Evolutionary conservation across 2,797 vertebrate genomes (phyloP), one percentile per base, ranked within the genome.

Genomic region (Sebastes goodei): DNA sequence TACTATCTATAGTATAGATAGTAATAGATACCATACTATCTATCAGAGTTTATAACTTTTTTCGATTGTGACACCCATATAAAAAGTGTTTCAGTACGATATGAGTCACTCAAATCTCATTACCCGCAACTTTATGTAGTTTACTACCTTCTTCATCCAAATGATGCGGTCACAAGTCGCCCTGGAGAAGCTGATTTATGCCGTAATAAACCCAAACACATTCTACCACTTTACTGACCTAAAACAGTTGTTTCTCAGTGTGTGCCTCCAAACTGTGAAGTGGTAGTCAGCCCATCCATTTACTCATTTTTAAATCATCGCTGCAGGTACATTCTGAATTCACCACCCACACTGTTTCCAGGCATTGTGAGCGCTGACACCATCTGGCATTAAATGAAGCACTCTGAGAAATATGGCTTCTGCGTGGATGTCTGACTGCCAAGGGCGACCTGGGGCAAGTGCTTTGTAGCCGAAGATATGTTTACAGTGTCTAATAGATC

Each of bases 311-410:
- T 20, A 80, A 84, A 80, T 69, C 62, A 72, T 81, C 0, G 78
- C 86, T 84, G 83, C 84, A 86, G 83, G 78, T 88, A 76, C 52
- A 61, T 38, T 85, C 56, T 71, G 75, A 85, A 74, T 74, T 75
- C 82, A 46, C 87, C 86, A 62, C 86, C 87, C 85, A 87, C 89
- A 9, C 72, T 61, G 64, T 75, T 88, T 82, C 65, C 35, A 23
- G 70, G 64, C 78, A 74, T 76, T 61, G 87, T 81, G 81, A 81
- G 83, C 76, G 56, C 77, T 76, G 80, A 87, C 83, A 90, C 90
- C 90, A 93, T 92, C 92, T 94, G 93, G 89, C 84, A 89, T 75
- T 78, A 75, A 35, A 71, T 15, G 84, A 81, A 82, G 84, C 82
- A 73, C 86, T 82, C 49, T 56, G 72, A 85, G 81, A 93, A 91